phyloP scores from a whole-genome alignment of 2,888 invertebrate species.

The Caenorhabditis imperialis region DNA sequence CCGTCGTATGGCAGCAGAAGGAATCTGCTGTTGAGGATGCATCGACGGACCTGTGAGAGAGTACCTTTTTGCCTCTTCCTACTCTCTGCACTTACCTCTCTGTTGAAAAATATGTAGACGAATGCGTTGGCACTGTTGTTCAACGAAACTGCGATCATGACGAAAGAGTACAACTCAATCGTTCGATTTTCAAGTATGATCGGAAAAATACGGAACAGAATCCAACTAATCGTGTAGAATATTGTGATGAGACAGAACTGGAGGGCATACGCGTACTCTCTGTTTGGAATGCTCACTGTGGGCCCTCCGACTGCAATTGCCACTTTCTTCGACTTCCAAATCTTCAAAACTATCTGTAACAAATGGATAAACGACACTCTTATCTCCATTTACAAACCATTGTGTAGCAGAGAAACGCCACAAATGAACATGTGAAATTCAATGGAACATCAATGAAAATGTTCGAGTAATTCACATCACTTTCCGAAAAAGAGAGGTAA shows the following conservation, averaged over 20 bases:
- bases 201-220: slow-evolving; percentile 55
- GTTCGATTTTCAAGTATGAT: slow-evolving; percentile 26
- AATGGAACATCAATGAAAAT: slow-evolving; percentile 39
- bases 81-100: slow-evolving; percentile 52
- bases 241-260: slow-evolving; percentile 55
- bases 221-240: slow-evolving; percentile 55
- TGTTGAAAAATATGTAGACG: slow-evolving; percentile 51
- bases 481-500: slow-evolving; percentile 1
- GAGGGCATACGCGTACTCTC: slow-evolving; percentile 33
- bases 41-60: too few species aligned
- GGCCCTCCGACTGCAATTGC: not conserved
- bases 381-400: too few species aligned
- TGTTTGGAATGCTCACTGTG: not conserved
- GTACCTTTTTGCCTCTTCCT: too few species aligned
- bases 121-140: slow-evolving; percentile 55
- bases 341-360: not conserved
- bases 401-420: slow-evolving; percentile 16
- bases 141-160: slow-evolving; percentile 47
- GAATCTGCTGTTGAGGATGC: too few species aligned
- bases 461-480: slow-evolving; percentile 27
- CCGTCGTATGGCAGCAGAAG: too few species aligned
- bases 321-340: slow-evolving; percentile 12
- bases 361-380: not conserved
- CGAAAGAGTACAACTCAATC: slow-evolving; percentile 39
- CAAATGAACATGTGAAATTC: slow-evolving; percentile 19